Evolutionary conservation across 2,797 vertebrate species (phyloP).

Genomic region (Leucoraja ocellata): DNA sequence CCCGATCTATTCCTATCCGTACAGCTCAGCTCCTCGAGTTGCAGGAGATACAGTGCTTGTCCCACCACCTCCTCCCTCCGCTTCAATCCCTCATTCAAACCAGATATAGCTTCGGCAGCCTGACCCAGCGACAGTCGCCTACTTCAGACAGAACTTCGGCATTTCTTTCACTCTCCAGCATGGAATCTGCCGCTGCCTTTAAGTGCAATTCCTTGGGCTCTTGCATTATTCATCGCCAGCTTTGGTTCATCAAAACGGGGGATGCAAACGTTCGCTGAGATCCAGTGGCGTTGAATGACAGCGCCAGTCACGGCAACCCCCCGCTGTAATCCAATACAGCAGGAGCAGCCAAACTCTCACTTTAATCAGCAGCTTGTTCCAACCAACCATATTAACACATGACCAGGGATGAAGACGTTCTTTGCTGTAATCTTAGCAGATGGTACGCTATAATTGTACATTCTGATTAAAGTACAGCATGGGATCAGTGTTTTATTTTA

Average conservation of each 20-base stretch:
- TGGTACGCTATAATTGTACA: slow-evolving; percentile 6
- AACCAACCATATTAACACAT: neutral
- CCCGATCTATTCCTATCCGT: no score
- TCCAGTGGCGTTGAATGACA: neutral
- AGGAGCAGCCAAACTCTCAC: neutral
- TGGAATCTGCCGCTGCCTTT: neutral
- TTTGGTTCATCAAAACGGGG: neutral
- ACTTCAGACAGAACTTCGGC: neutral
- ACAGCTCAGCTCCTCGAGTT: no score
- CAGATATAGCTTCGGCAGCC: neutral
- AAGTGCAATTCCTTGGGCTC: neutral
- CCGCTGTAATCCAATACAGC: neutral
- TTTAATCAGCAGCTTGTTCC: slow-evolving; percentile 25
- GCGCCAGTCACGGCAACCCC: neutral
- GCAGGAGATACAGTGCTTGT: no score
- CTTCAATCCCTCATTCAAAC: neutral
- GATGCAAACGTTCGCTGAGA: neutral
- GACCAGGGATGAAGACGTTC: neutral
- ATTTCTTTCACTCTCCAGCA: neutral
- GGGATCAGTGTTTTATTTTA: slow-evolving; percentile 20
- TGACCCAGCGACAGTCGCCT: neutral
- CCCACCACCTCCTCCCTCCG: no score
- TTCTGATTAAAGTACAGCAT: slow-evolving; percentile 17
- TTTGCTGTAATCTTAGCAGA: slow-evolving; percentile 17
- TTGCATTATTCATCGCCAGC: neutral